Evolutionary conservation across 2,113 vertebrate genomes (phyloP).

Genomic region (Baryphthengus martii): DNA sequence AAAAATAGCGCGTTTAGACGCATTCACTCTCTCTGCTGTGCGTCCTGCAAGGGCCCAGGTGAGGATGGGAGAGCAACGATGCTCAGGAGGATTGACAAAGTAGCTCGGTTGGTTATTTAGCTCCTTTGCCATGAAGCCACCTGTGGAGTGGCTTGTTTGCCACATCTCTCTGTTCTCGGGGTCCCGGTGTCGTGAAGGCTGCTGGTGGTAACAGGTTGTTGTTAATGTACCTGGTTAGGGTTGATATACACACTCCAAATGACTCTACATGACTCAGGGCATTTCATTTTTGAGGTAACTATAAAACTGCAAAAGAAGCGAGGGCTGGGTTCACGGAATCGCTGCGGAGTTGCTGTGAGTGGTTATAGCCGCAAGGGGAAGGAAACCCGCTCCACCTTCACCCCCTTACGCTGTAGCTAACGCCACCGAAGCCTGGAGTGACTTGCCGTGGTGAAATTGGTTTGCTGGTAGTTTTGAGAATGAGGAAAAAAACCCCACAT

Average conservation of each 20-base stretch:
- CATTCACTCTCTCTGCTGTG: neutral
- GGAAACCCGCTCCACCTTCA: neutral
- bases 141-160: neutral
- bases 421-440: neutral
- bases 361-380: neutral
- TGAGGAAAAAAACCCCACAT: neutral
- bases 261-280: neutral
- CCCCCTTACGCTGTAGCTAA: accelerated
- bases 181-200: neutral
- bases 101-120: neutral
- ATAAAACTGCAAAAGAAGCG: neutral
- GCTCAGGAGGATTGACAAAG: neutral
- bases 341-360: neutral
- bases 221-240: neutral
- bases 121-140: neutral
- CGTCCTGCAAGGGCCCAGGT: neutral
- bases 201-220: neutral
- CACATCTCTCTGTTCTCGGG: neutral
- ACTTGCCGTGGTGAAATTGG: neutral
- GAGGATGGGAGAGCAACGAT: neutral
- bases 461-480: neutral
- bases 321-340: neutral
- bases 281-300: neutral
- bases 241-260: neutral
- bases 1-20: too few relatives aligned